These are phyloP conservation scores for Desmophyllum pertusum DNA, from an alignment of 92 coral and sea anemone genomes.

Conservation along the genomic window DNA sequence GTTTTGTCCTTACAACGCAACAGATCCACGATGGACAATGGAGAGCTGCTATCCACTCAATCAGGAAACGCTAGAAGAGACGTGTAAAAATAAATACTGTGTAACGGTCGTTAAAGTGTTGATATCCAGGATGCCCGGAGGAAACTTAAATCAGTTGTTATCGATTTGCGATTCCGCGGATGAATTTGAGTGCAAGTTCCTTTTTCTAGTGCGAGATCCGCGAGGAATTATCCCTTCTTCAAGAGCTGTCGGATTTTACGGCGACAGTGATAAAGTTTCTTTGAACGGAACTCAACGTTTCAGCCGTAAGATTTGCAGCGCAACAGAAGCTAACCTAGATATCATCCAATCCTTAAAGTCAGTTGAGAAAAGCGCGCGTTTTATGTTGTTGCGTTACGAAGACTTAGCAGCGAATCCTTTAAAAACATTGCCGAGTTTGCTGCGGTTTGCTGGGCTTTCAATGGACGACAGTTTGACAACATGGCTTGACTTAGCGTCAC, in stretches of 20 bases:
- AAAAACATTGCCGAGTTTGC: slow-evolving; percentile 12
- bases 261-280: not conserved
- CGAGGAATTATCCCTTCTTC: slow-evolving; percentile 42
- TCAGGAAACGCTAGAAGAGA: not conserved
- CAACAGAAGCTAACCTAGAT: slow-evolving; percentile 15
- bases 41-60: slow-evolving; percentile 31
- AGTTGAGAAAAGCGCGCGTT: not conserved
- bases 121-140: slow-evolving; percentile 30
- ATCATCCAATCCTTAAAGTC: slow-evolving; percentile 15
- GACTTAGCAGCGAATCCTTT: slow-evolving; percentile 44
- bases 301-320: slow-evolving; percentile 6
- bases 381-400: slow-evolving; percentile 44
- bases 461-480: not conserved
- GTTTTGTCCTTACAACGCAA: slow-evolving; percentile 32
- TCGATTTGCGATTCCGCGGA: slow-evolving; percentile 1
- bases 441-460: slow-evolving; percentile 30
- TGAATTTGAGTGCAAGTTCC: slow-evolving; percentile 23
- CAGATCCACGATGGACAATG: slow-evolving; percentile 33
- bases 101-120: slow-evolving; percentile 28
- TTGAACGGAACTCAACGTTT: slow-evolving; percentile 7
- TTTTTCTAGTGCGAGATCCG: slow-evolving; percentile 36
- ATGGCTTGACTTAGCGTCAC: slow-evolving; percentile 33
- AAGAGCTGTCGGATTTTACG: slow-evolving; percentile 21
- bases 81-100: slow-evolving; percentile 19
- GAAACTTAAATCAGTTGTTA: slow-evolving; percentile 13